Evolutionary conservation across 2,797 vertebrate genomes (phyloP).

Genomic region (Xyrichtys novacula): DNA sequence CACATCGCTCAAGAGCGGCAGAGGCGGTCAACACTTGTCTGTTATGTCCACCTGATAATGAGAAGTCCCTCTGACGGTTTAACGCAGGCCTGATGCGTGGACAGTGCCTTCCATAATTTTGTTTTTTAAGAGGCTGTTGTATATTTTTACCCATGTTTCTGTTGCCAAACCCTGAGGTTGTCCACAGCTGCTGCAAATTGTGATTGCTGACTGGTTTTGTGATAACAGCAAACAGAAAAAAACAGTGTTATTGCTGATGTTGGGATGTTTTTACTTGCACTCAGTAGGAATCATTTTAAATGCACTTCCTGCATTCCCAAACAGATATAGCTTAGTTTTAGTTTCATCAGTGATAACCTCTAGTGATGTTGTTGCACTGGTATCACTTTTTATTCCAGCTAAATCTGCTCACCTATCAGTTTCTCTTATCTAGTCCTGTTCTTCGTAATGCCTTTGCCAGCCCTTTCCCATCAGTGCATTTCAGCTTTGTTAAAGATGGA

Average conservation of each 20-base stretch:
- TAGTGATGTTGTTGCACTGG: conserved; percentile 13
- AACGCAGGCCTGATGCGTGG: not conserved
- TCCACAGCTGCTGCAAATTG: conserved; percentile 7
- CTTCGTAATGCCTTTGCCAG: not conserved
- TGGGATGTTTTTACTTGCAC: conserved; percentile 19
- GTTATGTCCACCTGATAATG: not conserved
- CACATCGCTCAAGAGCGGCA: conserved; percentile 17
- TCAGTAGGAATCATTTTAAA: conserved; percentile 16
- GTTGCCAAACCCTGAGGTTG: conserved; percentile 6
- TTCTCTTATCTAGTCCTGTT: conserved; percentile 30
- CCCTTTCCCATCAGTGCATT: not conserved
- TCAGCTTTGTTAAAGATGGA: conserved; percentile 22
- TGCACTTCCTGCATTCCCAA: conserved; percentile 9
- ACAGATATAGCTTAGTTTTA: conserved; percentile 8
- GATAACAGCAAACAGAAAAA: conserved; percentile 41
- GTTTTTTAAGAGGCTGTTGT: too few relatives aligned
- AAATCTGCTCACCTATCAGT: conserved; percentile 16
- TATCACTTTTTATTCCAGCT: conserved; percentile 11
- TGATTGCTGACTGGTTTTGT: conserved; percentile 41
- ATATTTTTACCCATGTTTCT: conserved; percentile 3
- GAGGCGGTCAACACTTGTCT: not conserved
- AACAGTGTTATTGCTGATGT: conserved; percentile 39
- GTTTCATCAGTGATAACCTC: conserved; percentile 21
- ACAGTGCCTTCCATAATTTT: too few relatives aligned
- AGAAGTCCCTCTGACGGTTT: not conserved